These are phyloP conservation scores for Pelmatolapia mariae DNA, from an alignment of 2,113 vertebrate genomes.

Conservation along the genomic window DNA sequence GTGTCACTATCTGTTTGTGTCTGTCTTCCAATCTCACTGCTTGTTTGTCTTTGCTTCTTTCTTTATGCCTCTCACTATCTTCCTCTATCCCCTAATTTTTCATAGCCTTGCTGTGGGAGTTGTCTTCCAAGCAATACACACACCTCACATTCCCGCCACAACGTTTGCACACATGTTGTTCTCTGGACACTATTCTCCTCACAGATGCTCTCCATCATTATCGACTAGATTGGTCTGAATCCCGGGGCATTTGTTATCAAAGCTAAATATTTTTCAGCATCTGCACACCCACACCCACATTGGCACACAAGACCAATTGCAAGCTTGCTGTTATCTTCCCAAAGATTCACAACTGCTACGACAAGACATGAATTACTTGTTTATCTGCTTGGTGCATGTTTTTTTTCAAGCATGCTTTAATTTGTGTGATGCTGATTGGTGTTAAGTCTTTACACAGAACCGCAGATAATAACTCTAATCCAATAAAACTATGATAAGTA, in stretches of 20 bases:
- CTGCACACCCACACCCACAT: neutral
- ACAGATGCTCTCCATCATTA: slow-evolving; percentile 53
- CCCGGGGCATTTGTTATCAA: slow-evolving; percentile 47
- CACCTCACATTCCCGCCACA: neutral
- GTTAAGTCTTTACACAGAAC: neutral
- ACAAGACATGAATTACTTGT: neutral
- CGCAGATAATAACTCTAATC: neutral
- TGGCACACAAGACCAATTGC: neutral
- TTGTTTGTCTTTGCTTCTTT: neutral
- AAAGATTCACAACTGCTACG: neutral
- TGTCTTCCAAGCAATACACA: neutral
- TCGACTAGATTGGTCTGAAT: slow-evolving; percentile 32
- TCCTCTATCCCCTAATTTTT: neutral
- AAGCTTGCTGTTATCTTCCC: neutral
- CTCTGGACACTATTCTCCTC: slow-evolving; percentile 10
- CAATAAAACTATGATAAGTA: neutral
- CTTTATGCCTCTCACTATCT: neutral
- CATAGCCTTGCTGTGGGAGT: neutral
- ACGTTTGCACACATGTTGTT: slow-evolving; percentile 1
- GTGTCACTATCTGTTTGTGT: neutral
- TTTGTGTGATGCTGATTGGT: neutral
- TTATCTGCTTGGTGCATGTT: neutral
- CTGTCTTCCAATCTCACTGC: neutral
- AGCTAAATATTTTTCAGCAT: slow-evolving; percentile 39
- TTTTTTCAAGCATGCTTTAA: neutral